Base-by-base conservation (phyloP, 2,113 vertebrate species). In the Poecile atricapillus region DNA sequence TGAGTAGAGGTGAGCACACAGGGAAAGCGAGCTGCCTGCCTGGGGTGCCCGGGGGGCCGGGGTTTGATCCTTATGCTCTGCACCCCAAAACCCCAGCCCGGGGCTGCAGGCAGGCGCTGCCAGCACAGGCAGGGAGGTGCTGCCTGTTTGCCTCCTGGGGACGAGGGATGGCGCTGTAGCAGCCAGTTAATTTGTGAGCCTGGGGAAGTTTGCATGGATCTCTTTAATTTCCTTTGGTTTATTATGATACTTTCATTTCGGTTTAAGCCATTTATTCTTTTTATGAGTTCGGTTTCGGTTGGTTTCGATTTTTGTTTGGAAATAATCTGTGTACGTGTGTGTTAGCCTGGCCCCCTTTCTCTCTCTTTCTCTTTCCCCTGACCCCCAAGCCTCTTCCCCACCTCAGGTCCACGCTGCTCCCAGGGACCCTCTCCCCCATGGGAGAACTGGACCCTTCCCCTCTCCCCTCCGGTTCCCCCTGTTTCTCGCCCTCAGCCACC, bases 171-270 rank as follows among this genome's bases (percentile, higher is more conserved):
- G 98, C 86, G 97, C 98, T 98, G 98, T 96, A 98, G 98, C 98
- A 95, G 97, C 93, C 97, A 91, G 75, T 93, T 90, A 70, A 75
- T 94, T 69, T 33, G 97, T 96, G 93, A 98, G 97, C 96, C 97
- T 97, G 98, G 98, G 98, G 98, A 99, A 98, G 98, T 96, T 97
- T 95, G 99, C 99, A 99, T 99, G 99, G 82, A 87, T 93, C 90
- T 95, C 85, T 85, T 93, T 78, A 1, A 15, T 95, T 96, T 95
- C 78, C 62, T 95, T 95, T 97, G 98, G 98, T 99, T 98, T 95
- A 94, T 98, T 98, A 95, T 37, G 3, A 25, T 92, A 87, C 95
- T 97, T 98, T 97, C 93, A 82, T 97, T 98, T 98, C 69, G 30
- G 87, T 97, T 98, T 97, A 91, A 97, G 87, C 83, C 97, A 97